A percentile compares a stretch with the other conserved stretches of the same genome.
Conservation (phyloP, 2,888 invertebrate genomes). For the Punctoribates punctum region DNA sequence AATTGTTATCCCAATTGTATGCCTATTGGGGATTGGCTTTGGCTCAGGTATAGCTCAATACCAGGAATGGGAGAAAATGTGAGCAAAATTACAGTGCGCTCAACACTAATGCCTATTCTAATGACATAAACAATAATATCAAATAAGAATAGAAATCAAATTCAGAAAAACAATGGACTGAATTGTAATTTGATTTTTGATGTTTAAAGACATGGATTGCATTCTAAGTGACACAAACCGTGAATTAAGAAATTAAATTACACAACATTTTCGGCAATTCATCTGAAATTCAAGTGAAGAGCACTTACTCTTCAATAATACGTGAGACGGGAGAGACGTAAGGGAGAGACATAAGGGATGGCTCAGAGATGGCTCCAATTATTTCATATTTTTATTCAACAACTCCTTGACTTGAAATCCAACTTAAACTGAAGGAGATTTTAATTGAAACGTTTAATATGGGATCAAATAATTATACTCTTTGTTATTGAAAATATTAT, state of each 20-base stretch:
- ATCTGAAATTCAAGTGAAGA: background rate
- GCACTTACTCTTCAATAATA: background rate
- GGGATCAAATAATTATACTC: no score
- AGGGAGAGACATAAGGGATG: background rate
- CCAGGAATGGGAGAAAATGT: background rate
- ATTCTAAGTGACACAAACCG: background rate
- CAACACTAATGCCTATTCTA: no score
- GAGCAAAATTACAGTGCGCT: background rate
- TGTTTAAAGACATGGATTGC: background rate
- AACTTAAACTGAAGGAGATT: no score
- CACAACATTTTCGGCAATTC: background rate
- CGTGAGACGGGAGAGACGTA: background rate
- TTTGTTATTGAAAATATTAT: no score
- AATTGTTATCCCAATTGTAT: background rate
- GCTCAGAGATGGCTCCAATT: background rate
- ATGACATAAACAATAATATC: no score
- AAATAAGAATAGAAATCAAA: no score
- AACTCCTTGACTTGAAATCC: no score
- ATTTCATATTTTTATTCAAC: no score
- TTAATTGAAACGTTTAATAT: no score
- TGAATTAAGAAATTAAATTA: conserved; percentile 3
- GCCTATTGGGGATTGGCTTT: background rate
- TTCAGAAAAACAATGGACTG: no score
- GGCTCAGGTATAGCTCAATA: background rate
- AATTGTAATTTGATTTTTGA: background rate